Evolutionary conservation across 2,888 invertebrate genomes (phyloP).

Genomic region (Agapetus fuscipes): DNA sequence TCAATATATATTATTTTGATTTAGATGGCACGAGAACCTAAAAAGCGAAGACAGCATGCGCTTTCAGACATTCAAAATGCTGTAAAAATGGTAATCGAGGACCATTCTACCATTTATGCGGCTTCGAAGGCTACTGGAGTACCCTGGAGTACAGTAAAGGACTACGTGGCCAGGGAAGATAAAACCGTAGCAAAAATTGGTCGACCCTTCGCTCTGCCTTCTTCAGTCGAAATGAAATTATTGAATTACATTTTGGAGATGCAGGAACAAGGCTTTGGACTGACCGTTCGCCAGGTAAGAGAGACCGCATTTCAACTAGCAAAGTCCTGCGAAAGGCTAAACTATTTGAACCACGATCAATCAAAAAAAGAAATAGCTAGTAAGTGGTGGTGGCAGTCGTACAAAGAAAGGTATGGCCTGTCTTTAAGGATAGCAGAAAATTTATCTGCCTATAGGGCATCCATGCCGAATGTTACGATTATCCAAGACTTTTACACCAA

Average conservation of each 20-base stretch:
- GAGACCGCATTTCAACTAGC: conserved; percentile 12
- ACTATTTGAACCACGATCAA: conserved; percentile 9
- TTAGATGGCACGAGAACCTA: neutral
- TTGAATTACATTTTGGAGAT: conserved; percentile 9
- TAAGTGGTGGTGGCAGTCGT: conserved; percentile 15
- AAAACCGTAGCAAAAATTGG: conserved; percentile 1
- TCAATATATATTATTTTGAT: conserved; percentile 1
- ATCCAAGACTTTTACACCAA: conserved; percentile 16
- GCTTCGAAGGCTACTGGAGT: conserved; percentile 5
- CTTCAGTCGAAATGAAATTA: neutral
- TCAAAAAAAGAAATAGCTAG: conserved; percentile 14
- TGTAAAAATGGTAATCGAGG: conserved; percentile 1
- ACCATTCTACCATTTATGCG: conserved; percentile 2
- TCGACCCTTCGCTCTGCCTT: conserved; percentile 2
- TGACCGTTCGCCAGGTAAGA: conserved; percentile 14
- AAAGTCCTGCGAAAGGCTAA: conserved; percentile 8
- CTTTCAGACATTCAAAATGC: conserved; percentile 3
- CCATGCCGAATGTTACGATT: conserved; percentile 12
- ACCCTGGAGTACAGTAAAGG: conserved; percentile 6
- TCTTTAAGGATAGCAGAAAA: conserved; percentile 16
- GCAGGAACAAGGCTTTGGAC: conserved; percentile 5
- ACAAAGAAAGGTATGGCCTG: conserved; percentile 11
- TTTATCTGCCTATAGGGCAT: conserved; percentile 15
- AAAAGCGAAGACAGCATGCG: conserved; percentile 2
- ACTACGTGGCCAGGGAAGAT: conserved; percentile 3